Evolutionary conservation across 2,113 vertebrate genomes (phyloP).

Genomic region (Indicator maculatus): DNA sequence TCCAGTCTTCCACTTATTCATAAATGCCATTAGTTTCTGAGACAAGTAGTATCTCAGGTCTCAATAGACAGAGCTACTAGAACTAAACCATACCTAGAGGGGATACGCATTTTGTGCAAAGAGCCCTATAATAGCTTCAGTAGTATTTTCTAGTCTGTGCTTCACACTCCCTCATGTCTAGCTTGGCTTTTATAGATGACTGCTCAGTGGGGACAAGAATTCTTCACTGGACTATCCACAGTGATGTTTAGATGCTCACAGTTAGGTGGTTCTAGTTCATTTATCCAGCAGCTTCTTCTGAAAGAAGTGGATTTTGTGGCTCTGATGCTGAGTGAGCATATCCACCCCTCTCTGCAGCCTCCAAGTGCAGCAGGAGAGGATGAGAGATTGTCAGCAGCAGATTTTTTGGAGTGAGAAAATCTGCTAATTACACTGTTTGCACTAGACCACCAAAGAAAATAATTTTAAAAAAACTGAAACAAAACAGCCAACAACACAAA

Average conservation of each 20-base stretch:
- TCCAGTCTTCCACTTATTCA: background rate
- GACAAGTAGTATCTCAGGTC: background rate
- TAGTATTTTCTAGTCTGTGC: background rate
- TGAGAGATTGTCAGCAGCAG: background rate
- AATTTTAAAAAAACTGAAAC: background rate
- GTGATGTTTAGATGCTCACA: accelerated
- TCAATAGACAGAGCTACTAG: conserved; percentile 4
- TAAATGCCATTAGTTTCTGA: conserved; percentile 12
- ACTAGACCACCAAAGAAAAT: background rate
- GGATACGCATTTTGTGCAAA: background rate
- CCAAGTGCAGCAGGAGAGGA: background rate
- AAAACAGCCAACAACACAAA: background rate
- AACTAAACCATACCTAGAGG: background rate
- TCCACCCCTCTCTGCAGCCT: background rate
- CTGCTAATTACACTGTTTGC: background rate
- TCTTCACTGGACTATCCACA: background rate
- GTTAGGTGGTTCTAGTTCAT: background rate
- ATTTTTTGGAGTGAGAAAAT: background rate
- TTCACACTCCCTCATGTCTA: background rate
- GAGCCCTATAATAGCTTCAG: background rate
- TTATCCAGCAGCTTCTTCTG: background rate
- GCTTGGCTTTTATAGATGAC: background rate
- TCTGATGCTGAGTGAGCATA: background rate
- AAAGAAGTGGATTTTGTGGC: background rate
- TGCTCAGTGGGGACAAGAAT: background rate